These are phyloP conservation scores for Xestobium rufovillosum DNA, from an alignment of 2,888 invertebrate genomes.

Conservation along the genomic window DNA sequence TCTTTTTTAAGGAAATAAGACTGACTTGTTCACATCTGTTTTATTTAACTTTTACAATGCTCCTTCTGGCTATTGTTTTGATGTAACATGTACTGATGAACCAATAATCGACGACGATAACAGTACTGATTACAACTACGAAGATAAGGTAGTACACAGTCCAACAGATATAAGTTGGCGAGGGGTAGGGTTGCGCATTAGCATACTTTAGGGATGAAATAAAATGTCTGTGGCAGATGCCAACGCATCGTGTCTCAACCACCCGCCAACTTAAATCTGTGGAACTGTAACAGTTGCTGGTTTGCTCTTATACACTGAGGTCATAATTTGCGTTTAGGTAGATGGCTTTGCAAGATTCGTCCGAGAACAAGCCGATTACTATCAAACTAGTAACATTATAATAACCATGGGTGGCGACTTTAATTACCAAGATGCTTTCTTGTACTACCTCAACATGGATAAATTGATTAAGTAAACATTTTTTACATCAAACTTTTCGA, in stretches of 20 bases:
- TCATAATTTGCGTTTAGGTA: slow-evolving; percentile 35
- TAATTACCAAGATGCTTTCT: slow-evolving; percentile 50
- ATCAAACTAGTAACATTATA: slow-evolving; percentile 53
- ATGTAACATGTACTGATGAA: slow-evolving; percentile 58
- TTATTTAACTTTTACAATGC: slow-evolving; percentile 59
- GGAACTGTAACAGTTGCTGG: too few species aligned
- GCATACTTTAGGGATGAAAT: too few species aligned
- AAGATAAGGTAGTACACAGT: too few species aligned
- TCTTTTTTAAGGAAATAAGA: slow-evolving; percentile 26
- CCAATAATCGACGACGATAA: slow-evolving; percentile 57
- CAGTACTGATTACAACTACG: slow-evolving; percentile 58
- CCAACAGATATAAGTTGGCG: too few species aligned
- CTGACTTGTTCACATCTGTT: slow-evolving; percentile 60
- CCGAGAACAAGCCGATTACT: slow-evolving; percentile 48
- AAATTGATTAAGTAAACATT: slow-evolving; percentile 35
- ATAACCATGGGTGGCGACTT: slow-evolving; percentile 60
- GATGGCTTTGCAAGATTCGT: slow-evolving; percentile 51
- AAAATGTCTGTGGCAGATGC: too few species aligned
- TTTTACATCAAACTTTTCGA: slow-evolving; percentile 4
- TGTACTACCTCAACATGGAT: slow-evolving; percentile 55
- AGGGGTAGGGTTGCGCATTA: too few species aligned
- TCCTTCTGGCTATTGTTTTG: slow-evolving; percentile 68
- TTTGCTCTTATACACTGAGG: slow-evolving; percentile 2
- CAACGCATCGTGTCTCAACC: slow-evolving; percentile 6
- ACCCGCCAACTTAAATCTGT: not conserved